phyloP scores from a whole-genome alignment of 2,797 vertebrate species.

The Ptychadena robeensis region DNA sequence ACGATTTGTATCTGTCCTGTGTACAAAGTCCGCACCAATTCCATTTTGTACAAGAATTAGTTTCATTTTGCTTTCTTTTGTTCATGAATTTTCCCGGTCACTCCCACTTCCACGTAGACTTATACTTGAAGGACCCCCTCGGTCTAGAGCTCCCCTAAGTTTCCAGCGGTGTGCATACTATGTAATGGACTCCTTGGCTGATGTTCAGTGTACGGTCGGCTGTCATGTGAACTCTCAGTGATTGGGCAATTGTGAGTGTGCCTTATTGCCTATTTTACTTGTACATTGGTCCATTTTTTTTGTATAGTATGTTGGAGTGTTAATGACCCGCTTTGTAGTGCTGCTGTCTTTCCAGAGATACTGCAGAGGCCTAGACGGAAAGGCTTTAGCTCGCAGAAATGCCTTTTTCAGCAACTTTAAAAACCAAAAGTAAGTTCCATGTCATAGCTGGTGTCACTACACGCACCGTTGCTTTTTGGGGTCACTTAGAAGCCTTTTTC shows the following conservation, averaged over 20 bases:
- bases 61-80: neutral
- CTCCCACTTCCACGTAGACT: neutral
- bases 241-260: conserved; percentile 49
- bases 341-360: conserved; percentile 16
- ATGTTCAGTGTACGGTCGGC: conserved; percentile 35
- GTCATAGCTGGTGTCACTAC: conserved; percentile 19
- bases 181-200: conserved; percentile 44
- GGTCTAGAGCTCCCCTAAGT: conserved; percentile 1
- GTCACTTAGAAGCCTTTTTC: neutral
- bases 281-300: conserved; percentile 46
- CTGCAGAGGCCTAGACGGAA: conserved; percentile 24
- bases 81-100: neutral
- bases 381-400: conserved; percentile 40
- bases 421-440: conserved; percentile 35
- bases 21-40: neutral
- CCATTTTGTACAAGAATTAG: neutral
- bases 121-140: neutral
- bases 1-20: neutral
- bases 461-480: conserved; percentile 8
- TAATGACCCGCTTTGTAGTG: conserved; percentile 28
- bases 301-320: conserved; percentile 42
- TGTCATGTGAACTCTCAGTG: conserved; percentile 20
- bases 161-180: conserved; percentile 17
- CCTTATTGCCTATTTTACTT: conserved; percentile 55
- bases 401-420: conserved; percentile 41